phyloP scores from a whole-genome alignment of 2,888 invertebrate species.

The Nineta flava region DNA sequence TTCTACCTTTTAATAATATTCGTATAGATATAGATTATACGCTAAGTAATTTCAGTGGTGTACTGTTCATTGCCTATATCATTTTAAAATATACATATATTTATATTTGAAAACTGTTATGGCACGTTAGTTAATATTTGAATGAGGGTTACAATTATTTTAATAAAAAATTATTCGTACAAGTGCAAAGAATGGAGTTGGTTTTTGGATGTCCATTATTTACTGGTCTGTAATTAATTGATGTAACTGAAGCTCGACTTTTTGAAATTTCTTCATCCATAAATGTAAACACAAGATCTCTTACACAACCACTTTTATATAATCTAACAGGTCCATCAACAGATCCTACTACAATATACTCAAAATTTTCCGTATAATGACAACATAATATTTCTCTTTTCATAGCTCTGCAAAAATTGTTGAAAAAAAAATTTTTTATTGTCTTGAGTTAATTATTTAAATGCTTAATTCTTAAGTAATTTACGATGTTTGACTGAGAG shows the following conservation, averaged over 20 bases:
- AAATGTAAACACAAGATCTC: constrained; percentile 31
- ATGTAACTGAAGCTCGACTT: constrained; percentile 39
- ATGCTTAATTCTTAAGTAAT: too few relatives aligned
- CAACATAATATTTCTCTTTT: constrained; percentile 33
- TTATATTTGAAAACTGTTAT: too few relatives aligned
- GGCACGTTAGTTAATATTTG: too few relatives aligned
- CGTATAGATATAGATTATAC: too few relatives aligned
- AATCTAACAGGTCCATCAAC: constrained; percentile 40
- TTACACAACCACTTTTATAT: constrained; percentile 31
- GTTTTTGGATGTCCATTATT: constrained; percentile 41
- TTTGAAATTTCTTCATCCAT: constrained; percentile 36
- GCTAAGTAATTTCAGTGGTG: neutral
- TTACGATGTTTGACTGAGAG: too few relatives aligned
- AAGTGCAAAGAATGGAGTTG: constrained; percentile 38
- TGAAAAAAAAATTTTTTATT: too few relatives aligned
- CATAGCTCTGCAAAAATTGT: too few relatives aligned
- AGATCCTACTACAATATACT: constrained; percentile 41
- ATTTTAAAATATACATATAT: too few relatives aligned
- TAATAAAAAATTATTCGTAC: constrained; percentile 26
- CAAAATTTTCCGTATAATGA: constrained; percentile 42
- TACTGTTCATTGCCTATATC: neutral
- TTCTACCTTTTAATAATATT: too few relatives aligned
- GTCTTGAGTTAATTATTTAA: too few relatives aligned
- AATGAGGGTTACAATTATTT: neutral
- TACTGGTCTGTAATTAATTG: constrained; percentile 42